Percentiles rank a stretch among this genome's conserved stretches.
These are phyloP conservation scores for Aradophagus sp. DNA, from an alignment of 1,140 invertebrate genomes.

Conservation along the genomic window DNA sequence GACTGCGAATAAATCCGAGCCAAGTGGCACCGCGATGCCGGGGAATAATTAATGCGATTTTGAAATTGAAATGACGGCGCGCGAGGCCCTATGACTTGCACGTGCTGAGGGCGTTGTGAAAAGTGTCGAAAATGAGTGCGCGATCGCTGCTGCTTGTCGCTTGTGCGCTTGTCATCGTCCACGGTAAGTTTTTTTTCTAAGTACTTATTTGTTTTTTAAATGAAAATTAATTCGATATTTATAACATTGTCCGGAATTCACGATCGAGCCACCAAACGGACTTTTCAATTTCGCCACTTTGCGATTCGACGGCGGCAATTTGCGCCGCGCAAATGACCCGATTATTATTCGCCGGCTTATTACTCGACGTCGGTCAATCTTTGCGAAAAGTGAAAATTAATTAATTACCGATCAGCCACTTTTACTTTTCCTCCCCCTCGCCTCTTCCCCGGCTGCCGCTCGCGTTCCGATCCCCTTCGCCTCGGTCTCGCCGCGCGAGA, in stretches of 20 bases:
- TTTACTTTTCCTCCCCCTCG: too few relatives aligned
- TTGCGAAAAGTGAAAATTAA: too few relatives aligned
- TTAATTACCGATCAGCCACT: too few relatives aligned
- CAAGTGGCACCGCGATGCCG: constrained; percentile 22
- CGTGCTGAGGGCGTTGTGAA: constrained; percentile 43
- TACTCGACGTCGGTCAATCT: too few relatives aligned
- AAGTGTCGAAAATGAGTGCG: constrained; percentile 62
- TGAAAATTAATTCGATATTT: too few relatives aligned
- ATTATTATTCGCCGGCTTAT: too few relatives aligned
- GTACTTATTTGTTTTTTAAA: constrained; percentile 12
- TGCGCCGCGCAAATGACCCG: too few relatives aligned
- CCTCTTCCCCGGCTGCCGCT: constrained; percentile 3
- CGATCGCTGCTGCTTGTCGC: constrained; percentile 63
- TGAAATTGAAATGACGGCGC: constrained; percentile 45
- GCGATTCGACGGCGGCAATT: too few relatives aligned
- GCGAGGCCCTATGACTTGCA: constrained; percentile 43
- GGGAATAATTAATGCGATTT: constrained; percentile 47
- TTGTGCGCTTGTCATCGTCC: constrained; percentile 59
- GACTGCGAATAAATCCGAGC: constrained; percentile 31
- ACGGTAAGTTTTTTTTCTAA: constrained; percentile 62
- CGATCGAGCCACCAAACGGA: too few relatives aligned
- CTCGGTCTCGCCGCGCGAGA: too few relatives aligned
- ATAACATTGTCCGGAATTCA: constrained; percentile 24
- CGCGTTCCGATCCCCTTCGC: too few relatives aligned
- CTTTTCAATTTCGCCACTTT: too few relatives aligned